Base-by-base conservation (phyloP, 2,888 invertebrate species). In the Drosophila macrothrix region DNA sequence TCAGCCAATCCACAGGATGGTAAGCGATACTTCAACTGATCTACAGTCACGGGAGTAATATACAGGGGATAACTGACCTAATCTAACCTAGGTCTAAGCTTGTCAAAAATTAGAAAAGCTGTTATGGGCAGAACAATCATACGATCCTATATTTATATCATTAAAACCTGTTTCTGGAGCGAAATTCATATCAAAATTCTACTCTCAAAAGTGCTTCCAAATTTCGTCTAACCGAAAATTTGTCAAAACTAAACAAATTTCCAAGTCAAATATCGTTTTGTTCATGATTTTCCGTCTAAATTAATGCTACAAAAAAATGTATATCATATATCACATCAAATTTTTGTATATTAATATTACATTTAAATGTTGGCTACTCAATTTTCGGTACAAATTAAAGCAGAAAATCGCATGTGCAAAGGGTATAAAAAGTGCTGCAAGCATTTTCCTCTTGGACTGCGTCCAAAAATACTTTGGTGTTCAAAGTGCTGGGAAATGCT, bases 401-500 rank as follows among this genome's bases (percentile, higher is more conserved):
- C 14, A 35, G 35, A 35, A 35, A 35, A 14, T 35, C 35, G 46
- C 9, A 16, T 25, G 46, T 25, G 16, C 16, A 70, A 60, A 54
- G 59, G 41, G 50, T 66, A 50, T 28, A 63, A 33, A 22, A 55
- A 70, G 16, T 46, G 25, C 9, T 25, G 46, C 46, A 25, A 25
- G 46, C 25, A 25, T 46, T 25, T 52, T 31, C 52, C 50, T 19
- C 25, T 22, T 28, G 54, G 12, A 25, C 61, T n/a, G 58, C 28
- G 43, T 19, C 16, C 25, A 43, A 49, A 54, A 50, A 50, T 19
- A n/a, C 14, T 7, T 25, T 19, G 9, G 14, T 49, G 46, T 39
- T 46, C 12, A n/a, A 5, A 5, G 5, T 16, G 35, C 25, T 61
- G 28, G 22, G 35, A 61, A 61, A 37, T 43, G 35, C 43, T 41